Conservation (phyloP, 2,888 invertebrate genomes). For the Latrodectus elegans region DNA sequence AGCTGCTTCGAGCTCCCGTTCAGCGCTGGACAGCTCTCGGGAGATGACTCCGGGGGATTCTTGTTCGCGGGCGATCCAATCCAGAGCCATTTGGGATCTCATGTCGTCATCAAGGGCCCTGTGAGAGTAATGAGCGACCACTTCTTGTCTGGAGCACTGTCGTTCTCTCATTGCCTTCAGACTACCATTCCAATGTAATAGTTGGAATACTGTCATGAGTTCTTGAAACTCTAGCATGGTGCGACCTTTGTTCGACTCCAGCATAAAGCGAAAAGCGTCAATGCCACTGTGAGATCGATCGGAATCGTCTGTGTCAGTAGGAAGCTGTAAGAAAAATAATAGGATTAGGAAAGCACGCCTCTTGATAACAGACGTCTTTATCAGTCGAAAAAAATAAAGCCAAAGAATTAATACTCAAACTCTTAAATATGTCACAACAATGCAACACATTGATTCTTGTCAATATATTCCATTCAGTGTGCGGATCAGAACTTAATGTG, state of each 20-base stretch:
- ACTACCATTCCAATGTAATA: constrained; percentile 97
- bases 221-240: constrained; percentile 98
- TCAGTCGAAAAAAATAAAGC: no score
- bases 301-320: constrained; percentile 74
- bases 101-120: constrained; percentile 94
- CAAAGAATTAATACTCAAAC: no score
- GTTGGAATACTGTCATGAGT: constrained; percentile 97
- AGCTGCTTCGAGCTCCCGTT: constrained; percentile 89
- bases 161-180: constrained; percentile 95
- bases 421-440: no score
- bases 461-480: no score
- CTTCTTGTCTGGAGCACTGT: constrained; percentile 93
- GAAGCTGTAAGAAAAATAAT: constrained; percentile 67
- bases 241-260: constrained; percentile 81
- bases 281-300: constrained; percentile 85
- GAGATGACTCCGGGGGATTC: constrained; percentile 84
- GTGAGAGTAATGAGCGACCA: constrained; percentile 93
- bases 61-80: constrained; percentile 88
- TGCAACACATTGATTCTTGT: no score
- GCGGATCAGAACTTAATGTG: no score
- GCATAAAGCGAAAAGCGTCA: constrained; percentile 81
- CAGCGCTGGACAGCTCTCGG: constrained; percentile 87
- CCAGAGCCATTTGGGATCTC: constrained; percentile 96
- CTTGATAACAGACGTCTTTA: no score
- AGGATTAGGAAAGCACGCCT: no score